Percentiles rank a stretch among this genome's conserved stretches.
These are phyloP conservation scores for Periophthalmus magnuspinnatus DNA, from an alignment of 2,797 vertebrate species.

Conservation along the genomic window DNA sequence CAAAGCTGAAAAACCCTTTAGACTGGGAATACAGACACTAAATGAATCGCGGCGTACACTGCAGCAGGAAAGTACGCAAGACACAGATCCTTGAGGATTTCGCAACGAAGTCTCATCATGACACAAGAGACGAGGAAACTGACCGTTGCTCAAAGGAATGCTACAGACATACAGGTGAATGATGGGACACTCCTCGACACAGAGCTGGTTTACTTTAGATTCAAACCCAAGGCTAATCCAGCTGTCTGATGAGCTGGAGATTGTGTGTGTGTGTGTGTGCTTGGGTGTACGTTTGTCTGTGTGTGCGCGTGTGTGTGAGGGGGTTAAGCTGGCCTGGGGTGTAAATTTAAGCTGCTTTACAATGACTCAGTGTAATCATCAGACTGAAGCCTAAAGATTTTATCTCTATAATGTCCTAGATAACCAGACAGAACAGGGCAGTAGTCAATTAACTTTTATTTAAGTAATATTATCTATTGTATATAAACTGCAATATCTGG, in stretches of 20 bases:
- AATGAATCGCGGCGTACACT: neutral
- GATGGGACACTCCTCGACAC: neutral
- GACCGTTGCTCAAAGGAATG: conserved; percentile 28
- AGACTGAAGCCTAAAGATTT: neutral
- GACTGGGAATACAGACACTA: neutral
- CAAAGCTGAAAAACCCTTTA: too few species aligned
- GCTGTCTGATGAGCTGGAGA: conserved; percentile 36
- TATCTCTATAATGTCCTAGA: conserved; percentile 8
- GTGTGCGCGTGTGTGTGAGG: conserved; percentile 10
- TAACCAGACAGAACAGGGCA: conserved; percentile 13
- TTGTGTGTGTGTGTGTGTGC: conserved; percentile 20
- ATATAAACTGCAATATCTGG: neutral
- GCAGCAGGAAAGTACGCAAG: neutral
- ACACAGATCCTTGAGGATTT: neutral
- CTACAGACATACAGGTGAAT: neutral
- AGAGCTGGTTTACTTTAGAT: conserved; percentile 7
- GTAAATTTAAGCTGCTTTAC: conserved; percentile 46
- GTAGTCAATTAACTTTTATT: neutral
- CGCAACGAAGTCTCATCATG: conserved; percentile 29
- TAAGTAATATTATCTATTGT: neutral
- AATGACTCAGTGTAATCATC: conserved; percentile 25
- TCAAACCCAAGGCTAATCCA: conserved; percentile 27
- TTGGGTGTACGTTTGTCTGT: conserved; percentile 17
- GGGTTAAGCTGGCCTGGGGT: conserved; percentile 27
- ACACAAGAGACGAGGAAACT: conserved; percentile 18